Percentiles rank a stretch among this genome's conserved stretches.
phyloP scores from a whole-genome alignment of 1,140 invertebrate species.

The Carposina sasakii region DNA sequence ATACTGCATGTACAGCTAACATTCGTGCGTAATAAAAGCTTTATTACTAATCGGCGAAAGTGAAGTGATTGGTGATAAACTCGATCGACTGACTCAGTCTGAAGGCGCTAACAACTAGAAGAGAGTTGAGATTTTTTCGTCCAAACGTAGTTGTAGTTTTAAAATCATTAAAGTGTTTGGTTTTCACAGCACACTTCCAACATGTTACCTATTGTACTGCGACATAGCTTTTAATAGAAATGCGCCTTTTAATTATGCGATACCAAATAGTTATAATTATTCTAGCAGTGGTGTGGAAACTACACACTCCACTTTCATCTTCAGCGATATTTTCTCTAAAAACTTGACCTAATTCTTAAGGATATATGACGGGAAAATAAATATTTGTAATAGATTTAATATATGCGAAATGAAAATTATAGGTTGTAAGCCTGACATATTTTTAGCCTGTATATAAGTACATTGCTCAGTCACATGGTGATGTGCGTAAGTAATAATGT shows the following conservation, averaged over 20 bases:
- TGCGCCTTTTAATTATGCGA: not conserved
- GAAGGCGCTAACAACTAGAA: conserved; percentile 27
- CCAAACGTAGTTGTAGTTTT: conserved; percentile 58
- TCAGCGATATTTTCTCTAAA: conserved; percentile 38
- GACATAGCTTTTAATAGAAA: not conserved
- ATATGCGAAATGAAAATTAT: not conserved
- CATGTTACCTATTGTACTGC: not conserved
- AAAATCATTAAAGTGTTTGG: conserved; percentile 42
- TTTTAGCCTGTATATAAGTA: conserved; percentile 39
- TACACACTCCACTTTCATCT: conserved; percentile 38
- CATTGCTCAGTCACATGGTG: conserved; percentile 30
- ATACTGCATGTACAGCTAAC: not conserved
- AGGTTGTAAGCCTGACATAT: conserved; percentile 17
- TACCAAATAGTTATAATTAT: conserved; percentile 13
- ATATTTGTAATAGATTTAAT: not conserved
- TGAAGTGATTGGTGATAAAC: conserved; percentile 12
- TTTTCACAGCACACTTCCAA: conserved; percentile 39
- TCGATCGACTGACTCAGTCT: conserved; percentile 36
- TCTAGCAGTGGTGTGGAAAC: conserved; percentile 37
- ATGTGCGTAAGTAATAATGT: no score
- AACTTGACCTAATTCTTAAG: conserved; percentile 15
- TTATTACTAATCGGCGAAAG: conserved; percentile 3
- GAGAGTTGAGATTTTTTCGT: conserved; percentile 54
- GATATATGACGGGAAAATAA: no score
- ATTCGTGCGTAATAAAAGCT: not conserved